phyloP scores from a whole-genome alignment of 1,140 invertebrate species.

The Lutraria rhynchaena region DNA sequence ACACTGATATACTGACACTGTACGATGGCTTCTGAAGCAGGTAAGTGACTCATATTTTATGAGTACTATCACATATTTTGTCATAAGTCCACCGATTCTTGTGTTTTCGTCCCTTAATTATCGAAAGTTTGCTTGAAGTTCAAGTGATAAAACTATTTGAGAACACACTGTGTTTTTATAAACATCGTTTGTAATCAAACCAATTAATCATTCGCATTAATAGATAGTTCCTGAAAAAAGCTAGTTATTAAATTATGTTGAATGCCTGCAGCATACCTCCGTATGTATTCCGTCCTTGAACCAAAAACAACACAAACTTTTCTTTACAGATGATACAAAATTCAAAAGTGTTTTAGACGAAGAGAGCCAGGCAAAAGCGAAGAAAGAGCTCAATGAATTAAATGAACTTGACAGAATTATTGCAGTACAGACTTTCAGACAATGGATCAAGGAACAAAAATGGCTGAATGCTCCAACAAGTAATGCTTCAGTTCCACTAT shows the following conservation, averaged over 20 bases:
- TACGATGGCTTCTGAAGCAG: conserved; percentile 2
- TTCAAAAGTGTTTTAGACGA: conserved; percentile 36
- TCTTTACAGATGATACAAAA: conserved; percentile 4
- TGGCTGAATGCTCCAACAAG: conserved; percentile 55
- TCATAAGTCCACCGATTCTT: neutral
- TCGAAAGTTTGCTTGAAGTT: no score
- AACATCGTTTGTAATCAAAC: no score
- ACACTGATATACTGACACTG: no score
- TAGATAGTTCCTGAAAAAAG: no score
- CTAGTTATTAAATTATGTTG: no score
- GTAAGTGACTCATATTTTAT: neutral
- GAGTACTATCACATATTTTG: neutral
- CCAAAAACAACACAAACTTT: no score
- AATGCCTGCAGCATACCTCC: no score
- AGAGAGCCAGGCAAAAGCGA: conserved; percentile 52
- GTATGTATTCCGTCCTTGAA: no score
- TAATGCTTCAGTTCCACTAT: no score
- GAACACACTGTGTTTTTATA: no score
- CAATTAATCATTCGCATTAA: no score
- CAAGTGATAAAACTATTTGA: no score
- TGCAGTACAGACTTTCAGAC: conserved; percentile 52
- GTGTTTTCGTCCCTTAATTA: neutral
- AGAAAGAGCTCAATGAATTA: conserved; percentile 62
- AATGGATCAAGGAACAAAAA: conserved; percentile 52
- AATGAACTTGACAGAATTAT: conserved; percentile 54